Evolutionary conservation across 2,888 invertebrate species (phyloP).

Genomic region (Cataglyphis cursor): DNA sequence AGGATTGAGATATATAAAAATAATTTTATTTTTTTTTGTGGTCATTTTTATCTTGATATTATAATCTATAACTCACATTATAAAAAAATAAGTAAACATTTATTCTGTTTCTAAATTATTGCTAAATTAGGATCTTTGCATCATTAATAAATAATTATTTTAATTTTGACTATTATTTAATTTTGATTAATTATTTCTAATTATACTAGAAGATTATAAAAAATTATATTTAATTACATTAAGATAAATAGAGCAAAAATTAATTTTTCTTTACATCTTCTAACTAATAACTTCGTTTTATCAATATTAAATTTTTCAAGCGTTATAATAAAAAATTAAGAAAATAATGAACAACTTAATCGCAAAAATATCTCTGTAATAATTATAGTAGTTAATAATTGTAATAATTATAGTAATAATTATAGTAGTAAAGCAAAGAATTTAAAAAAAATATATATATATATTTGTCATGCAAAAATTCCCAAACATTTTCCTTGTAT

Average conservation of each 20-base stretch:
- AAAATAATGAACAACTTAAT: slow-evolving; percentile 20
- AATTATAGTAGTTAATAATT: slow-evolving; percentile 38
- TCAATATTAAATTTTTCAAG: not conserved
- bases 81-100: not conserved
- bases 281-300: not conserved
- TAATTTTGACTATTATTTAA: no score
- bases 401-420: slow-evolving; percentile 44
- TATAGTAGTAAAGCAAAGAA: slow-evolving; percentile 9
- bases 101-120: not conserved
- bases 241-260: not conserved
- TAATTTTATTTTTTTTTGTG: not conserved
- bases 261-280: slow-evolving; percentile 1
- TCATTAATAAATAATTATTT: not conserved
- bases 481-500: not conserved
- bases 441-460: not conserved
- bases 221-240: not conserved
- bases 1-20: not conserved
- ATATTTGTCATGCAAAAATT: slow-evolving; percentile 16
- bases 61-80: not conserved
- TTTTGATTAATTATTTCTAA: slow-evolving; percentile 8
- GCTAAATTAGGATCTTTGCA: not conserved
- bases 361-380: slow-evolving; percentile 3
- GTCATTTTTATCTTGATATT: not conserved
- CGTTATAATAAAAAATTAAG: slow-evolving; percentile 3
- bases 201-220: not conserved